phyloP scores from a whole-genome alignment of 2,113 vertebrate species.

The Brienomyrus brachyistius region DNA sequence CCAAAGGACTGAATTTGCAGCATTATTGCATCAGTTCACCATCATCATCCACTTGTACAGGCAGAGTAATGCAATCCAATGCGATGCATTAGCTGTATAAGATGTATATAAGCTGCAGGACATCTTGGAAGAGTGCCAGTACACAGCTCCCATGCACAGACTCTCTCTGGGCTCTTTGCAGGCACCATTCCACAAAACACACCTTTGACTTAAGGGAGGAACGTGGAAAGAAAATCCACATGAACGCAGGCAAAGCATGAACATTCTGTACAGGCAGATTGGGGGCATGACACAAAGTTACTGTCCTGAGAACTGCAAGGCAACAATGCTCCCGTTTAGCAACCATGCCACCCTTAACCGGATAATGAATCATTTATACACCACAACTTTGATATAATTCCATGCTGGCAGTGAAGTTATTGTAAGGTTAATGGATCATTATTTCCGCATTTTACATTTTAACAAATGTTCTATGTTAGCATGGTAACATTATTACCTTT shows the following conservation, averaged over 20 bases:
- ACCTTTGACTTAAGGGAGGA: background rate
- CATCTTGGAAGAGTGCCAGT: background rate
- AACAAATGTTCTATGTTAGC: background rate
- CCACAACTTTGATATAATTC: background rate
- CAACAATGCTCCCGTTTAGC: background rate
- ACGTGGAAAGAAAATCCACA: background rate
- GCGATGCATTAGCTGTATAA: background rate
- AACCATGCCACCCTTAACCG: background rate
- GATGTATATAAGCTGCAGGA: background rate
- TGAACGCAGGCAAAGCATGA: background rate
- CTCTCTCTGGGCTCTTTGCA: background rate
- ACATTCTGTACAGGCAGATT: background rate
- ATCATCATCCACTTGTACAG: background rate
- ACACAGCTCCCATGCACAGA: background rate
- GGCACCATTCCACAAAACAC: background rate
- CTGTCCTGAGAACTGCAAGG: background rate
- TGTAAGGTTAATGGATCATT: background rate
- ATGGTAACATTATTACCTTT: background rate
- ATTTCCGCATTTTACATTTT: background rate
- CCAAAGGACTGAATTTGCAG: background rate
- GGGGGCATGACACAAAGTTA: background rate
- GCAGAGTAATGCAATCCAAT: background rate
- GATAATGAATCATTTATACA: background rate
- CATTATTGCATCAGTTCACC: background rate
- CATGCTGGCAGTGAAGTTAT: background rate